Base-by-base conservation (phyloP, 2,113 vertebrate genomes). In the Bagarius yarrelli region DNA sequence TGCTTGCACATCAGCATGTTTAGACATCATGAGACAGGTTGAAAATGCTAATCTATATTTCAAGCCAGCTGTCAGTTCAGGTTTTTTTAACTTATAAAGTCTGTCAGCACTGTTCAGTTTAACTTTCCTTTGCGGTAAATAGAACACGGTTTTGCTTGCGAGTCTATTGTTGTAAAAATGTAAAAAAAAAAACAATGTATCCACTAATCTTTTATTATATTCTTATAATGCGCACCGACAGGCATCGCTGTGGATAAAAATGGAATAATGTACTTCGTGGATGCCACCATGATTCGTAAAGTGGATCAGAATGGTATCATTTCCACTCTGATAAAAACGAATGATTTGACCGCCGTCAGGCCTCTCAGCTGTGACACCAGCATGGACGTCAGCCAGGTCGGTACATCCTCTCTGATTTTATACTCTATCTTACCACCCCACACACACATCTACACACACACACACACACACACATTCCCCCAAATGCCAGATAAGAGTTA, bases 221-320 rank as follows among this genome's bases (percentile, higher is more conserved):
- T 71, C 40, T 78, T n/a, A 52, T 44, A 57, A n/a, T 23, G n/a
- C 57, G 80, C 36, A 27, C 44, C 8, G 52, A 0, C 83, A 96
- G 95, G 95, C 59, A 94, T 96, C 25, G 95, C 95, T 21, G 91
- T 96, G 74, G 95, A 96, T 90, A 95, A 96, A 85, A 95, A 95
- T 1, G 95, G 95, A 13, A 90, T 96, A 71, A 95, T 95, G 93
- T 96, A 96, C 88, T 96, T 96, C 81, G 95, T 96, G 50, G 95
- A 96, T 27, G 95, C 95, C 82, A 96, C 95, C 64, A 96, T 95
- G 95, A 95, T 96, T 80, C 93, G 95, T 75, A 95, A 96, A 87
- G 95, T 96, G 11, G 95, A 96, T 92, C 95, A 95, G 89, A 96
- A 96, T 0, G 95, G 95, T 85, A 94, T 96, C 76, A 96, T 96